A percentile compares a stretch with the other conserved stretches of the same genome.
These are phyloP conservation scores for Xenops minutus DNA, from an alignment of 2,797 vertebrate species.

Conservation along the genomic window DNA sequence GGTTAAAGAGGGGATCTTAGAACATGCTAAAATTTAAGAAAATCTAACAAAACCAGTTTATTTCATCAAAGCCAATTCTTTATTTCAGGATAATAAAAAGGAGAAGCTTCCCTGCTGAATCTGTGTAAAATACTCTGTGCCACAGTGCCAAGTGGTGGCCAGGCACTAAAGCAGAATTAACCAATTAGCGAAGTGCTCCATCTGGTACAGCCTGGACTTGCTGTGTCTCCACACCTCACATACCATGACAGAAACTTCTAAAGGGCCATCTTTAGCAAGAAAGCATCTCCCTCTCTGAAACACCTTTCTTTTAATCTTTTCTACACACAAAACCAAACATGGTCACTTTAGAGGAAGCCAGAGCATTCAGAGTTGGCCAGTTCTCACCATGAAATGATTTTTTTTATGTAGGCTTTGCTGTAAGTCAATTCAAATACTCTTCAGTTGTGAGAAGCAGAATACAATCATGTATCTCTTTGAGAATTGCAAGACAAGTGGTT, in stretches of 20 bases:
- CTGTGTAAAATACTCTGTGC: conserved; percentile 17
- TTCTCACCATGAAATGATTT: background rate
- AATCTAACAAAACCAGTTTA: background rate
- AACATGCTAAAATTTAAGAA: background rate
- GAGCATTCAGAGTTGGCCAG: background rate
- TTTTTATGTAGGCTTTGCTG: background rate
- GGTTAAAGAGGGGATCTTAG: background rate
- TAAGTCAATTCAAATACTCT: background rate
- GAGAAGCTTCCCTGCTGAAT: conserved; percentile 19
- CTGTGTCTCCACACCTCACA: background rate
- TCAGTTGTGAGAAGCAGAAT: background rate
- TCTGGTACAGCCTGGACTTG: conserved; percentile 1
- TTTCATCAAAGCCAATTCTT: conserved; percentile 3
- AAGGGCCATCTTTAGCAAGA: conserved; percentile 20
- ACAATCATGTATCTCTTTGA: background rate
- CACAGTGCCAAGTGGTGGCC: background rate
- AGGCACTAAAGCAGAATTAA: conserved; percentile 39
- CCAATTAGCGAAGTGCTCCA: conserved; percentile 38
- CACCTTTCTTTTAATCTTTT: conserved; percentile 19
- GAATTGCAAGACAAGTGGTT: background rate
- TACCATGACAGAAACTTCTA: background rate
- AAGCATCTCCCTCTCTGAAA: background rate
- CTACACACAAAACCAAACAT: background rate
- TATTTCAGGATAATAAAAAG: conserved; percentile 19
- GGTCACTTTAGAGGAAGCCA: background rate